phyloP scores from a whole-genome alignment of 2,888 invertebrate genomes.

The Leuctra nigra region DNA sequence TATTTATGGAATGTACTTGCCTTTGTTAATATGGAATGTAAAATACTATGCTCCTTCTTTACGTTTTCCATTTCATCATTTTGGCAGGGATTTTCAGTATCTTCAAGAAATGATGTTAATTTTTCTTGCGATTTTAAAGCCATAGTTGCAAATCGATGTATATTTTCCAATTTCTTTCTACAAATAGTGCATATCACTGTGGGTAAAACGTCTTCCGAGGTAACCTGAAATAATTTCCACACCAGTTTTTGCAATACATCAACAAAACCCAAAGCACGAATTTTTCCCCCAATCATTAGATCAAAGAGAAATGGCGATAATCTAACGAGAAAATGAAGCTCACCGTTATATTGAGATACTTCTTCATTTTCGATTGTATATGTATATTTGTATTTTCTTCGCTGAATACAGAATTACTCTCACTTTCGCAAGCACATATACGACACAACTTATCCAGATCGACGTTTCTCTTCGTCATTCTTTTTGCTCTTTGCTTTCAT shows the following conservation, averaged over 20 bases:
- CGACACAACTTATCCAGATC: slow-evolving; percentile 50
- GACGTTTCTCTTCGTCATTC: slow-evolving; percentile 19
- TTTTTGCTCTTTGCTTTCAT: slow-evolving; percentile 16
- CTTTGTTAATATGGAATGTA: slow-evolving; percentile 50
- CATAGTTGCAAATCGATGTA: slow-evolving; percentile 60
- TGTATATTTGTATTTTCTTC: slow-evolving; percentile 58
- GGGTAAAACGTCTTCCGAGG: slow-evolving; percentile 57
- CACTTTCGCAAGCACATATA: slow-evolving; percentile 54
- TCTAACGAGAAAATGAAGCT: slow-evolving; percentile 32
- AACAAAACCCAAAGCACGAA: not conserved
- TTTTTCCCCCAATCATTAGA: slow-evolving; percentile 14
- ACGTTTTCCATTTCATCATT: slow-evolving; percentile 34
- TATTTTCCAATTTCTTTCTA: slow-evolving; percentile 54
- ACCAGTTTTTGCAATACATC: slow-evolving; percentile 11
- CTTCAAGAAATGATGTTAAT: slow-evolving; percentile 37
- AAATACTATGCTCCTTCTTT: slow-evolving; percentile 43
- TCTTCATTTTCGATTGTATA: slow-evolving; percentile 58
- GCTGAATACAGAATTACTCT: slow-evolving; percentile 55
- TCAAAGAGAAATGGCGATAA: slow-evolving; percentile 26
- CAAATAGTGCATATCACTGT: slow-evolving; percentile 62
- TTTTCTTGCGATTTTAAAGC: slow-evolving; percentile 56
- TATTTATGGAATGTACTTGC: too few species aligned
- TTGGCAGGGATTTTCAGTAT: slow-evolving; percentile 19
- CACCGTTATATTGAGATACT: slow-evolving; percentile 62
- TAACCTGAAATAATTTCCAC: slow-evolving; percentile 46